Base-by-base conservation (phyloP, 2,888 invertebrate species). In the Hirtodrosophila cameraria region DNA sequence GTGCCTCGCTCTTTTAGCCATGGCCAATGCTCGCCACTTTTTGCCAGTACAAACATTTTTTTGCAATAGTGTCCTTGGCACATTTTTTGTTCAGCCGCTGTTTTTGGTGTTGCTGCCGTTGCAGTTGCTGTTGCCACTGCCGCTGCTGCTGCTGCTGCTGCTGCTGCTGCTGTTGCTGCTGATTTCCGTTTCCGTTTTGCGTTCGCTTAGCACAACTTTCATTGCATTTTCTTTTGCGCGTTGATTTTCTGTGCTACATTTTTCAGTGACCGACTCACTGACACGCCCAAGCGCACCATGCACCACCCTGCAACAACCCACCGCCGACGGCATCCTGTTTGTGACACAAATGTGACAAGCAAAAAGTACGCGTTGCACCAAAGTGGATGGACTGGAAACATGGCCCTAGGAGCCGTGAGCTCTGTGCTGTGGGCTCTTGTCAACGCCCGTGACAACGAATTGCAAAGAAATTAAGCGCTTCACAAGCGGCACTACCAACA, bases 281-380 rank as follows among this genome's bases (percentile, higher is more conserved):
- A 48, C 71, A 72, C 69, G 46, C 59, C 64, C 60, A 50, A 65
- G 23, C 41, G 23, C 42, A 27, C 27, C 30, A 30, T 12, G 18
- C 43, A 30, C 20, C 31, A 7, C 38, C 46, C 11, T 33, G 35
- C 28, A 6, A 9, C 7, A 2, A 2, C 38, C 39, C 41, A 30
- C 39, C 20, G 60, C 77, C 60, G 53, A 36, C 45, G 57, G 75
- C 80, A 76, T 87, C 87, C 88, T 88, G 87, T 86, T 87, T 86
- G 81, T 67, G 86, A 88, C 88, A 88, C 83, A 88, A 88, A 88
- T 88, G 86, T 87, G 88, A 88, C 88, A 88, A 78, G 86, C 74
- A 82, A 87, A 86, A 88, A 88, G 77, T 87, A 83, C 77, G 73
- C 84, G 68, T 59, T 73, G 75, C 72, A 58, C 69, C 75, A 75